Evolutionary conservation across 2,888 invertebrate species (phyloP).

Genomic region (Troides aeacus): DNA sequence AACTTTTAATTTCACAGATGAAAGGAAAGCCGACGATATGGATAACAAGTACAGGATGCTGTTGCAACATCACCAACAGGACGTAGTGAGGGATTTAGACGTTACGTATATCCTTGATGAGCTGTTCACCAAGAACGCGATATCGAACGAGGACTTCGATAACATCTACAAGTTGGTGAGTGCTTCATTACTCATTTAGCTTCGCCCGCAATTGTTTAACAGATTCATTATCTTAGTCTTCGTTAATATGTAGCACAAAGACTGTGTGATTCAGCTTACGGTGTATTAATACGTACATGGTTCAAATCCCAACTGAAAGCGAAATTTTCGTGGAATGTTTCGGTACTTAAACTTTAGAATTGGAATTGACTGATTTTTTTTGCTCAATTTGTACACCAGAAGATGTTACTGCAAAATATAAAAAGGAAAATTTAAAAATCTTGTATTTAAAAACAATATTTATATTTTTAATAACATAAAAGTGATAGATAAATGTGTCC

Average conservation of each 20-base stretch:
- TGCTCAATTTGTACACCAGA: too few relatives aligned
- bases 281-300: neutral
- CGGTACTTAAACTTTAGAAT: too few relatives aligned
- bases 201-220: neutral
- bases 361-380: too few relatives aligned
- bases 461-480: too few relatives aligned
- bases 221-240: slow-evolving; percentile 1
- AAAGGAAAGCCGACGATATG: slow-evolving; percentile 52
- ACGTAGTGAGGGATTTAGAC: slow-evolving; percentile 72
- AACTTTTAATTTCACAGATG: slow-evolving; percentile 51
- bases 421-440: too few relatives aligned
- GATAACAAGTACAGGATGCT: slow-evolving; percentile 61
- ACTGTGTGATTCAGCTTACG: neutral
- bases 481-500: too few relatives aligned
- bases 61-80: slow-evolving; percentile 64
- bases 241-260: neutral
- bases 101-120: slow-evolving; percentile 70
- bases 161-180: slow-evolving; percentile 57
- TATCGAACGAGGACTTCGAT: slow-evolving; percentile 61
- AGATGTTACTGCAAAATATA: too few relatives aligned
- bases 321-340: neutral
- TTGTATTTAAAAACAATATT: too few relatives aligned
- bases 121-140: slow-evolving; percentile 62
- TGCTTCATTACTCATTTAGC: slow-evolving; percentile 13
- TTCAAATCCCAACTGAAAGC: neutral